phyloP scores from a whole-genome alignment of 30 jellyfish, hydroid and myxozoan species.

The Chironex yamaguchii region DNA sequence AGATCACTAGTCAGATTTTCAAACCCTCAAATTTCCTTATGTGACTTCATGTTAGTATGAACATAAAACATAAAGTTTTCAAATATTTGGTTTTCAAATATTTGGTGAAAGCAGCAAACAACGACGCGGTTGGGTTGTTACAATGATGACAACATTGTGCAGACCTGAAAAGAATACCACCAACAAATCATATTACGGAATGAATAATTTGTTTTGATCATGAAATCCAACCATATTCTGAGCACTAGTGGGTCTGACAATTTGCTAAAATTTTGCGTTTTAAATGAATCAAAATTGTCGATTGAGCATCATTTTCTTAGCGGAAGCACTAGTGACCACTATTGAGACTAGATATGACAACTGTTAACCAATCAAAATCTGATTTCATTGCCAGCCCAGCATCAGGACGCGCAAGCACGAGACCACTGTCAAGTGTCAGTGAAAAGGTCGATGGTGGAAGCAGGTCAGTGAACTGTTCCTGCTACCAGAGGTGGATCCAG shows the following conservation, averaged over 20 bases:
- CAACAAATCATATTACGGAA: neutral
- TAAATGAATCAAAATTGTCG: neutral
- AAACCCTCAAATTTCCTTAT: neutral
- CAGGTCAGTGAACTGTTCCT: too few relatives aligned
- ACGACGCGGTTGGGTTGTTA: neutral
- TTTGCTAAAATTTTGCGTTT: neutral
- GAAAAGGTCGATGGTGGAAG: too few relatives aligned
- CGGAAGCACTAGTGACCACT: neutral
- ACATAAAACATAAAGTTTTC: neutral
- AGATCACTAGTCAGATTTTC: neutral
- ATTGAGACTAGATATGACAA: neutral
- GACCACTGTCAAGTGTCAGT: too few relatives aligned
- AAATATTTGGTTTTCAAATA: too few relatives aligned
- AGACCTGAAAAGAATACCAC: neutral
- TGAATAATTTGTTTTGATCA: neutral
- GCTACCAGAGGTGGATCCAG: too few relatives aligned
- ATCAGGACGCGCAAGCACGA: too few relatives aligned
- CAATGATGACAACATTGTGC: neutral
- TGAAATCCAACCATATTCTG: neutral
- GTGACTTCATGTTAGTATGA: neutral
- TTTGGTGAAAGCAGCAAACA: neutral
- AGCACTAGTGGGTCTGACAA: neutral
- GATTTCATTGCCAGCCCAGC: neutral
- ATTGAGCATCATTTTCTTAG: neutral
- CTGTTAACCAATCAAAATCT: neutral